phyloP scores from a whole-genome alignment of 37 sponge, comb jelly and placozoan species.

The Oopsacas minuta region DNA sequence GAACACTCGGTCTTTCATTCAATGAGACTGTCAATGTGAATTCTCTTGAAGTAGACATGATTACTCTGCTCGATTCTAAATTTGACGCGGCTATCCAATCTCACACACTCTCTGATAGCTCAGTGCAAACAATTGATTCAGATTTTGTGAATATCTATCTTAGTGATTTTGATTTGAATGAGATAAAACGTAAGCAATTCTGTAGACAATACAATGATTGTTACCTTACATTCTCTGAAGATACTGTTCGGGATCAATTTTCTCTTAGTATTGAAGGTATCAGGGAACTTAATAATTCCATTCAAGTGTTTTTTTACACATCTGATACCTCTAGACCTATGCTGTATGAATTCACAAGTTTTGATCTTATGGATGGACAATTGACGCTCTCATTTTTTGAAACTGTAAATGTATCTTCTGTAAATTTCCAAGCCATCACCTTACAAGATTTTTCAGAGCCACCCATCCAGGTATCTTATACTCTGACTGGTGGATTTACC shows the following conservation, averaged over 20 bases:
- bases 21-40: constrained; percentile 73
- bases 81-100: constrained; percentile 16
- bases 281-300: constrained; percentile 37
- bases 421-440: constrained; percentile 46
- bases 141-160: constrained; percentile 37
- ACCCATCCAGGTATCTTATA: constrained; percentile 28
- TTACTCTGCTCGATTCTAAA: constrained; percentile 49
- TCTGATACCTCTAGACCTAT: constrained; percentile 53
- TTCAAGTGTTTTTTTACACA: constrained; percentile 38
- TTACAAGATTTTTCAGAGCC: constrained; percentile 51
- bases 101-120: constrained; percentile 53
- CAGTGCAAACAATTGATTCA: constrained; percentile 31
- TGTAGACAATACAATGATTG: constrained; percentile 37
- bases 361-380: constrained; percentile 42
- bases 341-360: constrained; percentile 53
- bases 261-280: constrained; percentile 52
- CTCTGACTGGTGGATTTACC: constrained; percentile 54
- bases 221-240: constrained; percentile 54
- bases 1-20: constrained; percentile 55
- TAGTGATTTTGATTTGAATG: constrained; percentile 55
- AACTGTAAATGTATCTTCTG: constrained; percentile 50
- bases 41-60: constrained; percentile 31
- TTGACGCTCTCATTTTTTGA: constrained; percentile 67
- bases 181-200: constrained; percentile 64
- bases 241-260: constrained; percentile 69